A percentile compares a stretch with the other conserved stretches of the same genome.
phyloP scores from a whole-genome alignment of 2,888 invertebrate species.

The Phyllotreta cruciferae region DNA sequence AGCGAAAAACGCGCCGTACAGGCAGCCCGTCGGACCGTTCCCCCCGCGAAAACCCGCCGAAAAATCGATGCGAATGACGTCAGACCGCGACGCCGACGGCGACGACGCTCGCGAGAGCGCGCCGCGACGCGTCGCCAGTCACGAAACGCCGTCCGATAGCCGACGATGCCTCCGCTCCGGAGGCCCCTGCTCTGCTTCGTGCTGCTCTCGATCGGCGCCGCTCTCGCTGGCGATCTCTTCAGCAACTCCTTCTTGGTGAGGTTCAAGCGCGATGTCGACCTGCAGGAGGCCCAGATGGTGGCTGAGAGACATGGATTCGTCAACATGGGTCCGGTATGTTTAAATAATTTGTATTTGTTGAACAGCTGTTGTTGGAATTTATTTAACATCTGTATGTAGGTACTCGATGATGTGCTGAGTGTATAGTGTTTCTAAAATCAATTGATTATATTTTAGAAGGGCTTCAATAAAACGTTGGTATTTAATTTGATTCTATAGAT shows the following conservation, averaged over 20 bases:
- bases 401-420: no score
- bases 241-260: slow-evolving; percentile 96
- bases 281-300: slow-evolving; percentile 78
- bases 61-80: slow-evolving; percentile 53
- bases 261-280: slow-evolving; percentile 80
- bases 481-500: no score
- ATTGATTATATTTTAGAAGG: no score
- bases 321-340: slow-evolving; percentile 92
- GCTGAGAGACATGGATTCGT: slow-evolving; percentile 92
- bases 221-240: slow-evolving; percentile 67
- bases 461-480: no score
- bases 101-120: slow-evolving; percentile 32
- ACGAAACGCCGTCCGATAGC: slow-evolving; percentile 38
- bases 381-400: no score
- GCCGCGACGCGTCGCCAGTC: slow-evolving; percentile 35
- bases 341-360: background rate
- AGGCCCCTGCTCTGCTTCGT: slow-evolving; percentile 47
- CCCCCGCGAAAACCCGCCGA: slow-evolving; percentile 16
- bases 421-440: no score
- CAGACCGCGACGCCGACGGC: slow-evolving; percentile 46
- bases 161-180: slow-evolving; percentile 58
- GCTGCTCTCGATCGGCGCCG: slow-evolving; percentile 43
- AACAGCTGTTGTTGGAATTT: no score
- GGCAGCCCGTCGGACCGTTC: no score
- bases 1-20: no score